These are phyloP conservation scores for Athene cunicularia DNA, from an alignment of 2,113 vertebrate genomes.

Conservation along the genomic window DNA sequence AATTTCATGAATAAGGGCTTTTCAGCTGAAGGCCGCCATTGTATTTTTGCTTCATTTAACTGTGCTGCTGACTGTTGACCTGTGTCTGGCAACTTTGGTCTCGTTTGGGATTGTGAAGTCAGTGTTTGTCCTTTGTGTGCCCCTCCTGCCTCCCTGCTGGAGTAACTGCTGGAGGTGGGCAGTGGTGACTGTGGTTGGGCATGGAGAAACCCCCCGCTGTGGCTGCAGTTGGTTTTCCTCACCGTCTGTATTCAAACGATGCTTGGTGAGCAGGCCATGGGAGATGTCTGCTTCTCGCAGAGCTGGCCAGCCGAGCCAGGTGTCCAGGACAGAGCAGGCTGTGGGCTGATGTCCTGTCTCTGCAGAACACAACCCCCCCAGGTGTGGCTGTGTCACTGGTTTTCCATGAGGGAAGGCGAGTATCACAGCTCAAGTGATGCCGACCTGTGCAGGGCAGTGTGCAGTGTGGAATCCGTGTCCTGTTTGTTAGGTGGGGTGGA, in stretches of 20 bases:
- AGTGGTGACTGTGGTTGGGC: not conserved
- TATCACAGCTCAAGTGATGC: not conserved
- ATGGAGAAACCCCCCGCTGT: not conserved
- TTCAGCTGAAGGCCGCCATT: not conserved
- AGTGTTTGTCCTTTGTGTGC: not conserved
- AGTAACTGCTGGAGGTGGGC: not conserved
- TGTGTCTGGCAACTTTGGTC: rapidly evolving
- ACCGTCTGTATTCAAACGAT: no score
- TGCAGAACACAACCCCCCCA: not conserved
- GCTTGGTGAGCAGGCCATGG: not conserved
- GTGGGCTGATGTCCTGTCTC: not conserved
- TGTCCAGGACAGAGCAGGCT: not conserved
- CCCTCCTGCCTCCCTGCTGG: not conserved
- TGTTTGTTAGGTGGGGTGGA: rapidly evolving
- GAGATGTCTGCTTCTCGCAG: not conserved
- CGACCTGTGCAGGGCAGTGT: not conserved
- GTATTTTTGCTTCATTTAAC: not conserved
- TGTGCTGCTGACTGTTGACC: not conserved
- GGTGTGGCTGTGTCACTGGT: not conserved
- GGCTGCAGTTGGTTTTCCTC: not conserved
- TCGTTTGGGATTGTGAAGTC: not conserved
- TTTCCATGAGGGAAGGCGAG: not conserved
- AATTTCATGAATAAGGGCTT: not conserved
- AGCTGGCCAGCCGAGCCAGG: not conserved
- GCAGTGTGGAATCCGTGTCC: not conserved